Percentiles rank a stretch among this genome's conserved stretches.
phyloP scores from a whole-genome alignment of 2,113 vertebrate species.

The Cariama cristata region DNA sequence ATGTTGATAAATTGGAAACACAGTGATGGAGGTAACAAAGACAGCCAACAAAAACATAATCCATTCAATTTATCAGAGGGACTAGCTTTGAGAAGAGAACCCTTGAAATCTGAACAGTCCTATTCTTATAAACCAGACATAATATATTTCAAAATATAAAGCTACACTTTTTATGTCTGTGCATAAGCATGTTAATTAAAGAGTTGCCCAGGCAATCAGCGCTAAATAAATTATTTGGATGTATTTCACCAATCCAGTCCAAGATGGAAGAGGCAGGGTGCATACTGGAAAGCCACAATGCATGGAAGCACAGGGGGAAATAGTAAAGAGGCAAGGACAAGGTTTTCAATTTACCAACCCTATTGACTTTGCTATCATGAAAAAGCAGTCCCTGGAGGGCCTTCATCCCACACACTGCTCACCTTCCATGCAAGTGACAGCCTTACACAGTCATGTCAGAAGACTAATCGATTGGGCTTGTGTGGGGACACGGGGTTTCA shows the following conservation, averaged over 20 bases:
- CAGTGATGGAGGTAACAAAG: constrained; percentile 52
- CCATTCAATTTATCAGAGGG: constrained; percentile 61
- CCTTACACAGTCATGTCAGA: not conserved
- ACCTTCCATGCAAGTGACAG: not conserved
- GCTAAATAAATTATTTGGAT: not conserved
- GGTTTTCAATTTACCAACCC: not conserved
- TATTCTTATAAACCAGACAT: constrained; percentile 39
- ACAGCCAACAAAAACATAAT: constrained; percentile 60
- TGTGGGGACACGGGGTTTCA: not conserved
- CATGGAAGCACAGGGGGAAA: not conserved
- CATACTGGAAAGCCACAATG: not conserved
- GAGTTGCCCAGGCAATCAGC: not conserved
- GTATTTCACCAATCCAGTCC: not conserved
- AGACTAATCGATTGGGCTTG: not conserved
- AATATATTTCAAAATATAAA: constrained; percentile 1
- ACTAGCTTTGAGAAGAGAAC: constrained; percentile 25
- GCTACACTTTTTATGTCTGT: not conserved
- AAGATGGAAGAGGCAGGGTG: not conserved
- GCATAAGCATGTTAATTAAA: not conserved
- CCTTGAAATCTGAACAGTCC: constrained; percentile 42
- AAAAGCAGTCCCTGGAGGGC: not conserved
- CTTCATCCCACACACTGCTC: not conserved
- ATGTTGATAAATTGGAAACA: constrained; percentile 50
- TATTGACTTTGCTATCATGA: not conserved
- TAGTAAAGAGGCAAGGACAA: not conserved